Evolutionary conservation across 2,113 vertebrate genomes (phyloP).

Genomic region (Trinectes maculatus): DNA sequence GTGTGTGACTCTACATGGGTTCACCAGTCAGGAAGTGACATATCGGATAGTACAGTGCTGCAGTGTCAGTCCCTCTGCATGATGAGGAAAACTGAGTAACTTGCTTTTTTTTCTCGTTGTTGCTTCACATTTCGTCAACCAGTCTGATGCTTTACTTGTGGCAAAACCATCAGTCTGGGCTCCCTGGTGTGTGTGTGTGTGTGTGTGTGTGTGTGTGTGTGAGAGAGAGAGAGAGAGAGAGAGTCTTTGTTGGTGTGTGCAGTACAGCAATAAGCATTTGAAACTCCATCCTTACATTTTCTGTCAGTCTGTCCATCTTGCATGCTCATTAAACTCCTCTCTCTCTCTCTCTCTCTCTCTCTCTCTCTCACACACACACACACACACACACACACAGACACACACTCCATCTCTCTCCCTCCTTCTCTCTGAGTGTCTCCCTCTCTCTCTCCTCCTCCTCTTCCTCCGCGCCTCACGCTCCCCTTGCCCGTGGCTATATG

Average conservation of each 20-base stretch:
- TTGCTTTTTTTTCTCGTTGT: conserved; percentile 67
- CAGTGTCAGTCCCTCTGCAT: conserved; percentile 60
- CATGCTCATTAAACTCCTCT: conserved; percentile 82
- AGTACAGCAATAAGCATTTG: conserved; percentile 49
- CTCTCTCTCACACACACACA: conserved; percentile 20
- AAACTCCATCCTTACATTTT: conserved; percentile 71
- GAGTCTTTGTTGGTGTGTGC: conserved; percentile 47
- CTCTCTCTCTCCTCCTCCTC: conserved; percentile 70
- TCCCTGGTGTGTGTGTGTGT: conserved; percentile 37
- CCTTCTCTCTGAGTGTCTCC: conserved; percentile 10
- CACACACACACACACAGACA: conserved; percentile 26
- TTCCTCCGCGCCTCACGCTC: conserved; percentile 81
- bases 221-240: conserved; percentile 12
- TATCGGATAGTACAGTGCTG: conserved; percentile 63
- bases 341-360: conserved; percentile 14
- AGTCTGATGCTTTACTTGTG: conserved; percentile 71
- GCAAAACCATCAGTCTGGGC: conserved; percentile 64
- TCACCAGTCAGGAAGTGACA: conserved; percentile 76
- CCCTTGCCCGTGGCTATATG: conserved; percentile 87
- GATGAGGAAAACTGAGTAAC: conserved; percentile 71
- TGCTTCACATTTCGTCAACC: conserved; percentile 85
- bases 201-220: conserved; percentile 22
- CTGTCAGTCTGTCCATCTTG: conserved; percentile 77
- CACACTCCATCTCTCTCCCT: conserved; percentile 22
- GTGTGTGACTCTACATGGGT: conserved; percentile 25